Evolutionary conservation across 1,140 invertebrate species (phyloP), one percentile per base, ranked within the genome.

Genomic region (Atopsyche davidsoni): DNA sequence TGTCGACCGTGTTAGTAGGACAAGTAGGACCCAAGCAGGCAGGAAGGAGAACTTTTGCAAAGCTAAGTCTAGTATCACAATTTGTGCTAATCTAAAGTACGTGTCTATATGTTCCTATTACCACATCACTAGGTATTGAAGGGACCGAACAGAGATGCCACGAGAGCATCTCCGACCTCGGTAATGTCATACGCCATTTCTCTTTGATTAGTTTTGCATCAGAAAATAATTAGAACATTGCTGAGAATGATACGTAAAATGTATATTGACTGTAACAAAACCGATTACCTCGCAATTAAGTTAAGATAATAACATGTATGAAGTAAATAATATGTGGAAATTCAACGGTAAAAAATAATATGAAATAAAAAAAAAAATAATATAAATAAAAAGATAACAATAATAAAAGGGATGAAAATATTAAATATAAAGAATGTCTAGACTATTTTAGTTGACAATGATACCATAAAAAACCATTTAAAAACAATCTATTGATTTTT

Each of bases 21-120:
- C n/a, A 52, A 46, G 39, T 53, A 51, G 40, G 60, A 63, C 65
- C 67, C 70, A 69, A 67, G 66, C 72, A 74, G 70, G 70, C 72
- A 74, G 72, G 70, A 74, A 74, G 72, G 70, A 48, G 47, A 16
- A 39, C 36, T 40, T 42, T 48, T 48, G 46, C 46, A 48, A n/a
- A 48, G 46, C 46, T 48, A 48, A 39, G 41, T 41, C 46, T 36
- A 32, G 18, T 4, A 7, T 43, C 45, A 50, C 19, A 19, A n/a
- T 50, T n/a, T 9, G 40, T 44, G 42, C 48, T 51, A 51, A 43
- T 19, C 47, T 43, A 50, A 42, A n/a, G 31, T 50, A 42, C 39
- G 14, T 36, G 14, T 10, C 34, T 7, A 28, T 28, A 28, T 28
- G 25, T 34, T 34, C 16, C n/a, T 11, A 4, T 11, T 3, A 34